Base-by-base conservation (phyloP, 1,140 invertebrate genomes). In the Diploscapter pachys region DNA sequence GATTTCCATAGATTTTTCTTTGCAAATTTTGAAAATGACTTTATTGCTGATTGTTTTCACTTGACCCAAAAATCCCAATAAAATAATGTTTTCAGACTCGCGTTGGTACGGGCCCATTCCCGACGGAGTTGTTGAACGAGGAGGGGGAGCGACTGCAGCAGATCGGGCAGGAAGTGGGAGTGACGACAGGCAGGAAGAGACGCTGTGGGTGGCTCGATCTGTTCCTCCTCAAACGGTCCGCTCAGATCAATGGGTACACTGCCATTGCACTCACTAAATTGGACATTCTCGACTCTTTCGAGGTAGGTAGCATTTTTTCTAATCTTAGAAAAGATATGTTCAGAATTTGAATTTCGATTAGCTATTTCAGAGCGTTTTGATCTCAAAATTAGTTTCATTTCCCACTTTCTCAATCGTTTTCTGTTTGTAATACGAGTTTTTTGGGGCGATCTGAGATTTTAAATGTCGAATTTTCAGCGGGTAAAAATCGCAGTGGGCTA, bases 181-280 rank as follows among this genome's bases (percentile, higher is more conserved):
- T 98, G 0, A 99, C 97, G 0, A 99, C 97, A 3, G 93, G 92
- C 78, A 88, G 97, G 61, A 93, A 92, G 86, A 89, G 97, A 57
- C 52, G 75, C n/a, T 98, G 96, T 86, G 97, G 97, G 62, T 99
- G 97, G 97, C 88, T 99, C 6, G 97, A 99, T 88, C 89, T 96
- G 53, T 91, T 93, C 55, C 88, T 98, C 64, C 89, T 99, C 0
- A 89, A 91, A 80, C 96, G 95, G 85, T 95, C 95, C 0, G 90
- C 91, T 55, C 91, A 95, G 89, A 93, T 99, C 74, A 99, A 99
- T 88, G 96, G 96, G 73, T 99, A 93, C 81, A 89, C 90, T 55
- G 89, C 87, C 48, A 84, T 92, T 82, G 96, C 94, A 83, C 82
- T 99, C 57, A 99, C 96, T 0, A 99, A 99, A 87, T 86, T 99